Evolutionary conservation across 2,797 vertebrate species (phyloP), one percentile per base, ranked within the genome.

Genomic region (Podarcis siculus): DNA sequence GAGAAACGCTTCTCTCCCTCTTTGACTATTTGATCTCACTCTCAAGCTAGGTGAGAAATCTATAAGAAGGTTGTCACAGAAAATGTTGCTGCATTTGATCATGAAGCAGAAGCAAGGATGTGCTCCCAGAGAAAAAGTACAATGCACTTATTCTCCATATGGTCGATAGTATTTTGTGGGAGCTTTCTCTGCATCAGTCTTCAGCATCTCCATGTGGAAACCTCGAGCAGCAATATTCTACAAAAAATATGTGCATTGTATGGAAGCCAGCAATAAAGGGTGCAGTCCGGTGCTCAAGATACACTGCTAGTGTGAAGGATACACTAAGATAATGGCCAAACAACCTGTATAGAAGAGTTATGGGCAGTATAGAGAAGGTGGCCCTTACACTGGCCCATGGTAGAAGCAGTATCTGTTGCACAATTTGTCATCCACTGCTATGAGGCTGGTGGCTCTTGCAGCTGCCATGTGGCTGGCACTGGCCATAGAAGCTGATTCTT

Each of bases 11-110:
- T 32, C 76, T 85, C 49, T 32, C 39, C 71, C 39, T 45, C 66
- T 85, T 77, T 35, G 42, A 27, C 64, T 35, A 2, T 77, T 37
- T 64, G 72, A 78, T 82, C 5, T 42, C 39, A 8, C 0, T 79
- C 23, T 1, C 82, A 19, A 79, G 86, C 21, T 87, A 61, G 21
- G 83, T 82, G 23, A 86, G 67, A 86, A 80, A 80, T 72, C 77
- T 61, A 23, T 72, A 30, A 80, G 77, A 79, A 79, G 71, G n/a
- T 55, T 35, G n/a, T 85, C 5, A 25, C 19, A 61, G 37, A 58
- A 80, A 86, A 61, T 72, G 35, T 23, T 66, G 8, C 8, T 45
- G 2, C 9, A 58, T 72, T 72, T 86, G 23, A 30, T 80, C 45
- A 72, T 30, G 5, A 79, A 61, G 64, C 4, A 27, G 21, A 69